A percentile compares a stretch with the other conserved stretches of the same genome.
Conservation (phyloP, 2,113 vertebrate species). For the Zootoca vivipara region DNA sequence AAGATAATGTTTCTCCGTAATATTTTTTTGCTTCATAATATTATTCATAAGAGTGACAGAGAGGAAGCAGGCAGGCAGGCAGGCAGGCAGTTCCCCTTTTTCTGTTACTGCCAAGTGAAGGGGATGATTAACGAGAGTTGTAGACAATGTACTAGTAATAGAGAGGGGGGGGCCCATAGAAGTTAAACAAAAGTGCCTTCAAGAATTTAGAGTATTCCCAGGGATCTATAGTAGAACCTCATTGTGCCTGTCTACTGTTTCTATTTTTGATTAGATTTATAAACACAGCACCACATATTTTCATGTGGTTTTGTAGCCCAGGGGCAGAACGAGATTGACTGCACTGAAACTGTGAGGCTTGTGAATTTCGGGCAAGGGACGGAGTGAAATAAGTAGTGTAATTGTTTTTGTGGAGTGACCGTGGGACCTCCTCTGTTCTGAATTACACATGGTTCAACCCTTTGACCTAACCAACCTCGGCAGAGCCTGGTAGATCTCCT, state of each 20-base stretch:
- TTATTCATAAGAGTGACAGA: conserved; percentile 68
- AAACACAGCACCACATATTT: conserved; percentile 86
- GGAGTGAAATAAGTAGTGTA: conserved; percentile 81
- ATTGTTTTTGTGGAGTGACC: conserved; percentile 85
- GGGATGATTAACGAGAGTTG: conserved; percentile 81
- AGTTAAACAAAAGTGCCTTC: conserved; percentile 93
- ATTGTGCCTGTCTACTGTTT: conserved; percentile 84
- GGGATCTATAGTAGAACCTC: conserved; percentile 86
- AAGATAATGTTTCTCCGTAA: conserved; percentile 51
- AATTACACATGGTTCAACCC: conserved; percentile 85
- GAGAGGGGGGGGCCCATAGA: conserved; percentile 74
- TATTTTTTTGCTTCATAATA: conserved; percentile 65
- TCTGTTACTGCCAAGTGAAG: conserved; percentile 79
- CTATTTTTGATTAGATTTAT: conserved; percentile 87
- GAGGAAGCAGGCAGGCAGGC: conserved; percentile 78
- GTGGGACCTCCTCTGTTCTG: conserved; percentile 84
- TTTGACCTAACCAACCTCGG: conserved; percentile 80
- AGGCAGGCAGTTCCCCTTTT: conserved; percentile 78
- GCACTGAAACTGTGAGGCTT: conserved; percentile 76
- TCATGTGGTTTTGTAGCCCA: conserved; percentile 76
- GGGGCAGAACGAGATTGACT: conserved; percentile 76
- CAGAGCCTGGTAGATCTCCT: conserved; percentile 76
- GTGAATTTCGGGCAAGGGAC: conserved; percentile 78
- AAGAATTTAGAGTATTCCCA: conserved; percentile 90
- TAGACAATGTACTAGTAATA: conserved; percentile 75